Percentiles rank a stretch among this genome's conserved stretches.
Evolutionary conservation across 2,113 vertebrate genomes (phyloP).

Genomic region (Gymnarchus niloticus): DNA sequence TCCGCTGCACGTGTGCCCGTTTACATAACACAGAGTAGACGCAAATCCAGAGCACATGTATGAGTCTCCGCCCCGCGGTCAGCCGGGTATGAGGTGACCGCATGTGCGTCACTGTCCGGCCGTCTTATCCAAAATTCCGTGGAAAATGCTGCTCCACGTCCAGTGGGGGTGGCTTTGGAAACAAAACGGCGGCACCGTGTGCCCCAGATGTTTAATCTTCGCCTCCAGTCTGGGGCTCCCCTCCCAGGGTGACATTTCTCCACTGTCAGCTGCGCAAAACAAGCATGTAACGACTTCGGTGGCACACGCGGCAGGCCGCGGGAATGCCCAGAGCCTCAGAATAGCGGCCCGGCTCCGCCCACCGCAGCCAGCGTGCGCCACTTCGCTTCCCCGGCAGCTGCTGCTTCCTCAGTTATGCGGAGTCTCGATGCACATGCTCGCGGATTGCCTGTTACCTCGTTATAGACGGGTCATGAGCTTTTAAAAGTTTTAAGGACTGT

Average conservation of each 20-base stretch:
- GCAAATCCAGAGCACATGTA: neutral
- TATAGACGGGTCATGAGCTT: no score
- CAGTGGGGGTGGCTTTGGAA: neutral
- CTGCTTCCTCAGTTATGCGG: neutral
- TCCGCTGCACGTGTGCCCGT: neutral
- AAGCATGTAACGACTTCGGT: neutral
- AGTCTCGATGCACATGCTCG: neutral
- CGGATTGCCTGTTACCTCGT: no score
- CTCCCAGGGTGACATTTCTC: neutral
- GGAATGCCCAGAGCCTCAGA: neutral
- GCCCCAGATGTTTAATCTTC: neutral
- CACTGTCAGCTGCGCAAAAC: neutral
- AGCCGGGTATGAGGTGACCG: neutral
- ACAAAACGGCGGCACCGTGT: neutral
- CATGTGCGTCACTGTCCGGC: neutral
- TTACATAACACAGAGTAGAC: neutral
- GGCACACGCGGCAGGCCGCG: neutral
- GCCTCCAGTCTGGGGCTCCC: neutral
- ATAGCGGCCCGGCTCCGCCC: neutral
- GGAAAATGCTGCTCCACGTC: constrained; percentile 12
- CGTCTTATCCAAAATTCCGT: neutral
- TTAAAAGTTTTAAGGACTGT: neutral
- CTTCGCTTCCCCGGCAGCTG: neutral
- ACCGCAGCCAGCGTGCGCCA: neutral
- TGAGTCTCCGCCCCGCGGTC: neutral